A percentile compares a stretch with the other conserved stretches of the same genome.
phyloP scores from a whole-genome alignment of 2,888 invertebrate species.

The Celastrina argiolus region DNA sequence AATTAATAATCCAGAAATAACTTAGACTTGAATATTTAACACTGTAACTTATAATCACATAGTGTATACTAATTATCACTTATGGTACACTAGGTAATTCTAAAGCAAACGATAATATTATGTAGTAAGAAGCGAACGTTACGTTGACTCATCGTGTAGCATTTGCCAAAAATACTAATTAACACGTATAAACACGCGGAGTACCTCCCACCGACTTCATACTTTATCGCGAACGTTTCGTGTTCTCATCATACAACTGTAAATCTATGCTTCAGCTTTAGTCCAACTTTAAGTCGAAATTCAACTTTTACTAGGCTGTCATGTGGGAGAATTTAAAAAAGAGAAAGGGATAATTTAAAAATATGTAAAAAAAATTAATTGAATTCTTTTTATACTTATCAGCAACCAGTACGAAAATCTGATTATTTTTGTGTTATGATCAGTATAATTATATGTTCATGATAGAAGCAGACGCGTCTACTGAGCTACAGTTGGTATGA shows the following conservation, averaged over 20 bases:
- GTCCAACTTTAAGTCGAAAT: background rate
- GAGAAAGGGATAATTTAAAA: background rate
- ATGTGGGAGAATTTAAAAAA: background rate
- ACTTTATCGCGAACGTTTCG: background rate
- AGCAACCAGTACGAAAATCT: background rate
- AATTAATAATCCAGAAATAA: background rate
- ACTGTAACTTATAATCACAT: background rate
- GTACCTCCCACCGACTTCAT: conserved; percentile 17
- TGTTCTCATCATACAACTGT: background rate
- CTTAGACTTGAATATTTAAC: no score
- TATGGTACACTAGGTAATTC: background rate
- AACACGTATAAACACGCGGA: conserved; percentile 40
- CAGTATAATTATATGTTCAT: no score
- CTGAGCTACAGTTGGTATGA: no score
- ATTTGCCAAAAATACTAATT: conserved; percentile 46
- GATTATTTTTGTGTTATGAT: background rate
- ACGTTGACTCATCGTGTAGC: conserved; percentile 19
- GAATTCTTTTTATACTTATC: background rate
- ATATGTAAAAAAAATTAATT: background rate
- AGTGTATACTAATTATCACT: no score
- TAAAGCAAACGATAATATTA: background rate
- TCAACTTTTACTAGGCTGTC: background rate
- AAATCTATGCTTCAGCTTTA: background rate
- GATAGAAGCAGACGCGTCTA: no score
- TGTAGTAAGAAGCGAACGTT: background rate